These are phyloP conservation scores for Ophion ellenae DNA, from an alignment of 2,888 invertebrate genomes.

Conservation along the genomic window DNA sequence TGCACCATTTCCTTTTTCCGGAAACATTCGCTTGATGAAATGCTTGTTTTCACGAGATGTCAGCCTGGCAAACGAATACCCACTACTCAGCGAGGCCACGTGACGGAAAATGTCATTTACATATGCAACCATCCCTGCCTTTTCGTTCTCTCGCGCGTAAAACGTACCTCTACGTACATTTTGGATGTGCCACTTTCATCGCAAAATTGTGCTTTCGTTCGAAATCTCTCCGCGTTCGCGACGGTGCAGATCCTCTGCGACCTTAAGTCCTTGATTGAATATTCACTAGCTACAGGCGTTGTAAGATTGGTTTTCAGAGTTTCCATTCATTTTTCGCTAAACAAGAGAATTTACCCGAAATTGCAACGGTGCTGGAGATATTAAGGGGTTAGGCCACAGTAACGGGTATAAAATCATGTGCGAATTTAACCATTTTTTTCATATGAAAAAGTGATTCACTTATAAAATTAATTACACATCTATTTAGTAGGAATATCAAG, in stretches of 20 bases:
- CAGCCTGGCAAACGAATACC: conserved; percentile 31
- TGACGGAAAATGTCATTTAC: conserved; percentile 49
- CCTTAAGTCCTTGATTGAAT: neutral
- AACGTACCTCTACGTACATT: conserved; percentile 22
- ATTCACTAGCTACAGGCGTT: no score
- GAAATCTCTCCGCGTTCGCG: neutral
- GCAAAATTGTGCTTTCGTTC: neutral
- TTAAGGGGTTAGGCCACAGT: no score
- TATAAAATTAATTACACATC: no score
- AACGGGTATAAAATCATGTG: no score
- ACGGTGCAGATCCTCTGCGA: neutral
- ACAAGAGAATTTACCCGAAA: no score
- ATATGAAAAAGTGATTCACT: no score
- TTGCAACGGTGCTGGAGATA: no score
- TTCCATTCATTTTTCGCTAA: no score
- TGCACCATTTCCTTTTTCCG: conserved; percentile 29
- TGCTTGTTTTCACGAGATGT: conserved; percentile 40
- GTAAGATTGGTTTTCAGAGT: no score
- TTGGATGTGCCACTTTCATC: neutral
- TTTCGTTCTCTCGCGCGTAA: conserved; percentile 7
- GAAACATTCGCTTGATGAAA: conserved; percentile 42
- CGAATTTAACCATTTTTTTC: no score
- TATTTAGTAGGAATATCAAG: no score
- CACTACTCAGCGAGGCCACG: conserved; percentile 3
- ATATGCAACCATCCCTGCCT: conserved; percentile 45